Evolutionary conservation across 1,140 invertebrate species (phyloP).

Genomic region (Penaeus vannamei): DNA sequence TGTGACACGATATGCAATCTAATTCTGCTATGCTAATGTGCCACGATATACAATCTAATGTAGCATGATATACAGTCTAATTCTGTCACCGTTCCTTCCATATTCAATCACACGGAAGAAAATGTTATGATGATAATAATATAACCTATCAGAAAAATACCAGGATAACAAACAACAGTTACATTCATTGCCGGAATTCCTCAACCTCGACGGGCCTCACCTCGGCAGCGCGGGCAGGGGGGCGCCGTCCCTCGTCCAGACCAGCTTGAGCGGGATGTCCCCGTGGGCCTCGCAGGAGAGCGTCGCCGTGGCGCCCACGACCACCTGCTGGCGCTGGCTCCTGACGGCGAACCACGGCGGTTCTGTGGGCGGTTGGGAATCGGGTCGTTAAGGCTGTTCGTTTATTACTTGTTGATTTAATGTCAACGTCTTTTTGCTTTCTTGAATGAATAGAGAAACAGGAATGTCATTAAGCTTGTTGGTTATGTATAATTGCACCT

Average conservation of each 20-base stretch:
- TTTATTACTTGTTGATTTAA: neutral
- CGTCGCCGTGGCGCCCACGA: conserved; percentile 49
- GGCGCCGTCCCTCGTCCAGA: conserved; percentile 83
- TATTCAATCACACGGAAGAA: no score
- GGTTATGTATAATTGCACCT: no score
- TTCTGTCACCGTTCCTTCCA: no score
- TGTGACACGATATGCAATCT: no score
- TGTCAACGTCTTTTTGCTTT: neutral
- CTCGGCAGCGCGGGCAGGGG: conserved; percentile 72
- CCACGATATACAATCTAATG: no score
- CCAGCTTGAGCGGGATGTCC: conserved; percentile 82
- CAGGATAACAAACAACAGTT: neutral
- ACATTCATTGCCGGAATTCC: neutral
- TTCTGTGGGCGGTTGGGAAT: conserved; percentile 28
- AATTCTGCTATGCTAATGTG: no score
- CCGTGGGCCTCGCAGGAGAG: conserved; percentile 72
- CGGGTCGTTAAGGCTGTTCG: neutral
- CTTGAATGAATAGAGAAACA: no score
- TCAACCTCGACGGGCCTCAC: conserved; percentile 2
- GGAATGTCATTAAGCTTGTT: no score
- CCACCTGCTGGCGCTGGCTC: conserved; percentile 52
- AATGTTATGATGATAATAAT: no score
- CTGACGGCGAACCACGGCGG: conserved; percentile 64
- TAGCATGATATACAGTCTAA: no score
- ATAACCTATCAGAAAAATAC: neutral